Base-by-base conservation (phyloP, 2,797 vertebrate species). In the Lepidocolaptes lacrymiger region DNA sequence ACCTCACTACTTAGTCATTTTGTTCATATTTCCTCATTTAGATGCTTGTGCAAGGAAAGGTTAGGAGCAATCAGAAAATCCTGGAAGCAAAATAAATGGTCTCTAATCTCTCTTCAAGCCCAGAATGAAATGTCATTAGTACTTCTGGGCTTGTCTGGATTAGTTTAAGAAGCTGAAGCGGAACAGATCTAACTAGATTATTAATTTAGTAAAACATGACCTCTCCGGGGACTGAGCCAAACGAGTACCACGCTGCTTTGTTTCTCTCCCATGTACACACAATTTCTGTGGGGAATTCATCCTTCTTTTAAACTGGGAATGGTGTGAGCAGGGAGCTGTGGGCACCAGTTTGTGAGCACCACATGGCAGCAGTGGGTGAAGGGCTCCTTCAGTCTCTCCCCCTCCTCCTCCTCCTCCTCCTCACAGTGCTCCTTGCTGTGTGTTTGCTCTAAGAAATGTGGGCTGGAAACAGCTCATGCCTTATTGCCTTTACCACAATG, bases 121-220 rank as follows among this genome's bases (percentile, higher is more conserved):
- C 66, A 46, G 44, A 43, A 36, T 82, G 59, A 58, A 93, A 87
- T 54, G 87, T 72, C 89, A 81, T 89, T 95, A 85, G 75, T 94
- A 73, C 72, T 93, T 58, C 34, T 64, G 63, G 59, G 63, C 68
- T 96, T 95, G 90, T 90, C 91, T 93, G 83, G 78, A 89, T 96
- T 97, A 94, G 74, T 90, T 83, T 94, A 91, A 78, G 94, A 96
- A 93, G 86, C 74, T 90, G 95, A 96, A 94, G 88, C 88, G 49
- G 81, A 95, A 88, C 66, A 94, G 93, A 94, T 96, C 96, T 93
- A 80, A 91, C 91, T 74, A 92, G 92, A 73, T 96, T 90, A 96
- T 95, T 93, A 93, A 89, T 95, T 91, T 94, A 91, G 95, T 96
- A 89, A 97, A 97, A 85, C 85, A 95, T 2, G 2, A 86, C 79